phyloP scores from a whole-genome alignment of 1,140 invertebrate species.

The Drosophila dunni region DNA sequence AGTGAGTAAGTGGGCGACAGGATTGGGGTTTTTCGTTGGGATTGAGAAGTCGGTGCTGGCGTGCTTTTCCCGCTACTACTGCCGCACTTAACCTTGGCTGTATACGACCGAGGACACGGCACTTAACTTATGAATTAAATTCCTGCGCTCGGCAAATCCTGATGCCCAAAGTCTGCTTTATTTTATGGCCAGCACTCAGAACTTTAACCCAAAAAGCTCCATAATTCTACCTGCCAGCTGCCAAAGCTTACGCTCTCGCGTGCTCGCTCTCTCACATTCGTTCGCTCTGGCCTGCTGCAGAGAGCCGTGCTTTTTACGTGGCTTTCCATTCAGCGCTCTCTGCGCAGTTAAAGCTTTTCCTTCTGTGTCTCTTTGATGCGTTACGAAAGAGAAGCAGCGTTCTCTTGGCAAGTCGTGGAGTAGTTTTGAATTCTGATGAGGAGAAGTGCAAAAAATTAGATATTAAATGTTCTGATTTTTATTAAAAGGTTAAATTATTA shows the following conservation, averaged over 20 bases:
- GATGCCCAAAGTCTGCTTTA: constrained; percentile 30
- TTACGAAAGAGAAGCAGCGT: constrained; percentile 1
- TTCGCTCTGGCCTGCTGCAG: background rate
- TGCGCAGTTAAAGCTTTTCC: constrained; percentile 4
- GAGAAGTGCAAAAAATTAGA: background rate
- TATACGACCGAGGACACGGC: constrained; percentile 75
- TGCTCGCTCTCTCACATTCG: background rate
- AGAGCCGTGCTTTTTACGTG: constrained; percentile 32
- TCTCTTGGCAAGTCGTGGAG: constrained; percentile 27
- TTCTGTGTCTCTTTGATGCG: background rate
- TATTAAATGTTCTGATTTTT: background rate
- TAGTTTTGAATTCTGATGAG: background rate
- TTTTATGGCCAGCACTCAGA: constrained; percentile 42
- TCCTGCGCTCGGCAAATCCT: constrained; percentile 63
- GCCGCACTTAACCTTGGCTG: constrained; percentile 76
- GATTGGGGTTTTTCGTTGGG: constrained; percentile 18
- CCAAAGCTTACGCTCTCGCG: background rate
- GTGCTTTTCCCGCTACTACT: constrained; percentile 45
- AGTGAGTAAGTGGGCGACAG: constrained; percentile 8
- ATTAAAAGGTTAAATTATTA: too few relatives aligned
- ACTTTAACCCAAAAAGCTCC: constrained; percentile 66
- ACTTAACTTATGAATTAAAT: constrained; percentile 81
- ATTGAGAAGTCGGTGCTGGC: constrained; percentile 52
- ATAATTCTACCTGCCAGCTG: constrained; percentile 9
- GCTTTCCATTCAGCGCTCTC: constrained; percentile 67